A percentile compares a stretch with the other conserved stretches of the same genome.
phyloP scores from a whole-genome alignment of 2,797 vertebrate species.

The Potorous gilbertii region DNA sequence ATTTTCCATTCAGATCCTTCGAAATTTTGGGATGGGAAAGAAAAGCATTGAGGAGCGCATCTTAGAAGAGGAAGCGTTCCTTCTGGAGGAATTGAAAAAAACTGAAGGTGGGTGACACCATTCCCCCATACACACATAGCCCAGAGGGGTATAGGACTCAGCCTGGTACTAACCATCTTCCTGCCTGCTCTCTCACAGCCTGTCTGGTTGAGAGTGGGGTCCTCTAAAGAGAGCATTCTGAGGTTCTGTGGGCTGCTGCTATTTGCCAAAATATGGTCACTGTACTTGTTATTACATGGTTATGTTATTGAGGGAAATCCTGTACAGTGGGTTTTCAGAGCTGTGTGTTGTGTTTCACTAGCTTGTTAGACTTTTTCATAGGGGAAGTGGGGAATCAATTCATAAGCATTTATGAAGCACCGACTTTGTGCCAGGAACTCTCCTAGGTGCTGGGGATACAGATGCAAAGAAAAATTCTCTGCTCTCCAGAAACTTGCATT shows the following conservation, averaged over 20 bases:
- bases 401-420: background rate
- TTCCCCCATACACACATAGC: background rate
- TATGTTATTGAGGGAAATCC: background rate
- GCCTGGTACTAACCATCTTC: background rate
- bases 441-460: background rate
- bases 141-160: background rate
- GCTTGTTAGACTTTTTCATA: background rate
- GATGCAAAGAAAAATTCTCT: background rate
- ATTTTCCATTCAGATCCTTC: conserved; percentile 71
- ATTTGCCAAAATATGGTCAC: background rate
- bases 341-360: background rate
- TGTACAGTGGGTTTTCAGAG: background rate
- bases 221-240: background rate
- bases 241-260: background rate
- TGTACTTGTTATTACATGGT: background rate
- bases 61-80: conserved; percentile 69
- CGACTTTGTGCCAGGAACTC: background rate
- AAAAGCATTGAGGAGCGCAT: conserved; percentile 71
- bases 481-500: background rate
- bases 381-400: background rate
- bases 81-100: conserved; percentile 68
- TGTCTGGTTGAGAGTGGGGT: background rate
- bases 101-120: conserved; percentile 61
- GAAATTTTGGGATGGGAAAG: conserved; percentile 78
- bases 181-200: background rate